Percentiles rank a stretch among this genome's conserved stretches.
phyloP scores from a whole-genome alignment of 2,797 vertebrate species.

The Sitta carolinensis region DNA sequence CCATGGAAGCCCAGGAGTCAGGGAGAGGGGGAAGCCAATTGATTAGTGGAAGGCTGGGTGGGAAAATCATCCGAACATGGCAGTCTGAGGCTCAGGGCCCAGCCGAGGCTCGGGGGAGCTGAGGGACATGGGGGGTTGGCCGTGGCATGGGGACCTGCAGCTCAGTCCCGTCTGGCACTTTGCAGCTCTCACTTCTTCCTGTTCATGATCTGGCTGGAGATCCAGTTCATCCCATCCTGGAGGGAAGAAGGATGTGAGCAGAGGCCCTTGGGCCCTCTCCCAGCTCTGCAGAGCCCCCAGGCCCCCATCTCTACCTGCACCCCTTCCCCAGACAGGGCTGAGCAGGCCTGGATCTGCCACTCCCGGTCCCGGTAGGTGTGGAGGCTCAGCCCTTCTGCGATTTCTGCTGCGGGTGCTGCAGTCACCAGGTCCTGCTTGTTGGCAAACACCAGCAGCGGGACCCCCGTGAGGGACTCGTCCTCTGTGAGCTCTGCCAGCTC shows the following conservation, averaged over 20 bases:
- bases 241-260: background rate
- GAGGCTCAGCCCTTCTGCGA: conserved; percentile 87
- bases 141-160: background rate
- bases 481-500: conserved; percentile 86
- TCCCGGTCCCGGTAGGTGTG: conserved; percentile 87
- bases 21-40: background rate
- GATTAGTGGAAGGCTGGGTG: background rate
- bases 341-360: conserved; percentile 93
- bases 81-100: background rate
- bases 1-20: background rate
- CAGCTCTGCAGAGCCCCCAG: background rate
- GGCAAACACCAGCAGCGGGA: conserved; percentile 88
- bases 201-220: conserved; percentile 62
- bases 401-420: conserved; percentile 84
- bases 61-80: background rate
- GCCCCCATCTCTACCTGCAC: conserved; percentile 78
- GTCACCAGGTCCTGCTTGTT: conserved; percentile 90
- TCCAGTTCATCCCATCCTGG: conserved; percentile 72
- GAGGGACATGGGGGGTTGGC: background rate
- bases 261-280: background rate
- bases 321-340: conserved; percentile 87
- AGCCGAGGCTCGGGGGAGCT: fast-evolving
- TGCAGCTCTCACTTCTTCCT: conserved; percentile 52
- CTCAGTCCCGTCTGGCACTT: background rate
- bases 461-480: conserved; percentile 83